Base-by-base conservation (phyloP, 1,140 invertebrate genomes). In the Tetragonula clypearis region DNA sequence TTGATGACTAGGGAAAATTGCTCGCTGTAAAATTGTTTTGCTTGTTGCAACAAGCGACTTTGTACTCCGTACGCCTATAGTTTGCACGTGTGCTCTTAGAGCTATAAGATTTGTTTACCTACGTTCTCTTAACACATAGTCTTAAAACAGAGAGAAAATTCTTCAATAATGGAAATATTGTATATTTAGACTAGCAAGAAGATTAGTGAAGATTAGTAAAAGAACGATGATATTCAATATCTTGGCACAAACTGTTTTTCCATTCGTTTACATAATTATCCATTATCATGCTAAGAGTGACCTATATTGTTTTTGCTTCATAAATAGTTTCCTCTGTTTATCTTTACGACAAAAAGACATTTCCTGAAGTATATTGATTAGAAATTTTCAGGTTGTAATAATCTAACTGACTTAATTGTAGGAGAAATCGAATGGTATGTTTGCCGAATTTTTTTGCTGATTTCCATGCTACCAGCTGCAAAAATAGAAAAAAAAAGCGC, bases 401-500 rank as follows among this genome's bases (percentile, higher is more conserved):
- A n/a, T 11, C 58, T 21, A 11, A 23, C 21, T 0, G 21, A 62
- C 11, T 62, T 62, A 49, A 76, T 80, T 41, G 19, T 41, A 15
- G 26, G 21, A 56, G 41, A 68, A 66, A 66, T 68, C 66, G 56
- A 5, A 21, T 26, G 19, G 9, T 9, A 17, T 19, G 5, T 35
- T 41, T 76, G 23, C 68, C 21, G 0, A 41, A 69, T 30, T 19
- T 77, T 53, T 30, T 41, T 73, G 26, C 19, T 26, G 68, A 71
- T 83, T 66, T 75, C 62, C 30, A 26, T 21, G 26, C 26, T 14
- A 68, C 15, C 12, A 26, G n/a, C 55, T 41, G 65, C 62, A 21
- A n/a, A 73, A 72, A 72, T 84, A 84, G 82, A 49, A 53, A 79
- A 84, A 84, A 30, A 58, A 49, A 49, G 41, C 26, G 56, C 9